Conservation (phyloP, 2,888 invertebrate species). For the Coremacera marginata region DNA sequence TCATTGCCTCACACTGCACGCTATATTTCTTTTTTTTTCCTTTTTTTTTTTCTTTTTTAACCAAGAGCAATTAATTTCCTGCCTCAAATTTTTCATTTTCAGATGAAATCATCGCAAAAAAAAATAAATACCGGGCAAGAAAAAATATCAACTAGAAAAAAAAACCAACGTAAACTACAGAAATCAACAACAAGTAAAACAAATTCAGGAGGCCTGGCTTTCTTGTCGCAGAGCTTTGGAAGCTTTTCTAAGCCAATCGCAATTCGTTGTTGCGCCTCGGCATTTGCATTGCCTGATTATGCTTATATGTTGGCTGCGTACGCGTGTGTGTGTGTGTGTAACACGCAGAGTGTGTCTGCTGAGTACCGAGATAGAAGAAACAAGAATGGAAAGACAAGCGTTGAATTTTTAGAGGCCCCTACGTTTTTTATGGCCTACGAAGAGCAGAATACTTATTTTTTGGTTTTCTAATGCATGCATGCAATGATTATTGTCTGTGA, state of each 20-base stretch:
- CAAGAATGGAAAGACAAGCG: not conserved
- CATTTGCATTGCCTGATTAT: slow-evolving; percentile 46
- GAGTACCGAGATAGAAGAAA: slow-evolving; percentile 4
- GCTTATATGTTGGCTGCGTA: slow-evolving; percentile 22
- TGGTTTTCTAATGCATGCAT: not conserved
- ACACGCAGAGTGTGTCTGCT: slow-evolving; percentile 25
- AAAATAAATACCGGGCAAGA: slow-evolving; percentile 24
- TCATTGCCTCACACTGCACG: no score
- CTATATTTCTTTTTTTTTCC: not conserved
- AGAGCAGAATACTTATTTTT: not conserved
- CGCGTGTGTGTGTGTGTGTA: slow-evolving; percentile 9
- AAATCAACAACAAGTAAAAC: slow-evolving; percentile 32
- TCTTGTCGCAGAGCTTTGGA: slow-evolving; percentile 51
- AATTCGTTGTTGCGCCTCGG: slow-evolving; percentile 39
- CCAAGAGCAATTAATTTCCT: slow-evolving; percentile 23
- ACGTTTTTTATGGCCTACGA: not conserved
- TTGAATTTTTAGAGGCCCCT: not conserved
- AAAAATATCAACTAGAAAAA: slow-evolving; percentile 25
- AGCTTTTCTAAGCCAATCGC: slow-evolving; percentile 66
- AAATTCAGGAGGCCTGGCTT: slow-evolving; percentile 60
- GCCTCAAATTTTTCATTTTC: not conserved
- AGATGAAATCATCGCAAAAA: not conserved
- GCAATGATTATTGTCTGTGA: not conserved
- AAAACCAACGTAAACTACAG: slow-evolving; percentile 33
- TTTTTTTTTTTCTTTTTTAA: not conserved